These are phyloP conservation scores for Siniperca chuatsi DNA, from an alignment of 2,113 vertebrate species.

Conservation along the genomic window DNA sequence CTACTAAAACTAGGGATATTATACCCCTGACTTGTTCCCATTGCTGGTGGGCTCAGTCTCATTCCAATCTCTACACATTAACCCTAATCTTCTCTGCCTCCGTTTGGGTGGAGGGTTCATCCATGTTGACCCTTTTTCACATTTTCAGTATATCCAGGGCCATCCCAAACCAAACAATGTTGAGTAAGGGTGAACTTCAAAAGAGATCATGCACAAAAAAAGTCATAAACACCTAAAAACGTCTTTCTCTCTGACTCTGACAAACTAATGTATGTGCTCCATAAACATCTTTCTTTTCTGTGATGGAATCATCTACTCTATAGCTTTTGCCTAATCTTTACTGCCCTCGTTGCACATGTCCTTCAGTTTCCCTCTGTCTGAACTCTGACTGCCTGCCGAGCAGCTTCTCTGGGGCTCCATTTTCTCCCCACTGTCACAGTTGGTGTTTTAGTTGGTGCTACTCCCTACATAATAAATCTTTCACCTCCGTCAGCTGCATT, in stretches of 20 bases:
- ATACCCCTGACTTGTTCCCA: not conserved
- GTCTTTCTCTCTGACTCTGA: not conserved
- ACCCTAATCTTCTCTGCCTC: not conserved
- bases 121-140: too few relatives aligned
- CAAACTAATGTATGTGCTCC: not conserved
- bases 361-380: not conserved
- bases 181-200: not conserved
- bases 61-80: not conserved
- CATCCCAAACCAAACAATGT: not conserved
- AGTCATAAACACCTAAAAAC: not conserved
- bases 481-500: conserved; percentile 29
- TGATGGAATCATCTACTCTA: not conserved
- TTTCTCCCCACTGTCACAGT: conserved; percentile 12
- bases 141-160: too few relatives aligned
- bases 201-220: not conserved
- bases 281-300: not conserved
- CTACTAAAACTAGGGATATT: too few relatives aligned
- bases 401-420: conserved; percentile 13
- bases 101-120: not conserved
- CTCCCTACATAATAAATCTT: conserved; percentile 42
- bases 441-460: conserved; percentile 18
- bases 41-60: not conserved
- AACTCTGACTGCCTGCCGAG: conserved; percentile 1
- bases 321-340: not conserved
- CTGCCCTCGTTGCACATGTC: not conserved